Evolutionary conservation across 2,113 vertebrate genomes (phyloP).

Genomic region (Phalacrocorax brasilianus): DNA sequence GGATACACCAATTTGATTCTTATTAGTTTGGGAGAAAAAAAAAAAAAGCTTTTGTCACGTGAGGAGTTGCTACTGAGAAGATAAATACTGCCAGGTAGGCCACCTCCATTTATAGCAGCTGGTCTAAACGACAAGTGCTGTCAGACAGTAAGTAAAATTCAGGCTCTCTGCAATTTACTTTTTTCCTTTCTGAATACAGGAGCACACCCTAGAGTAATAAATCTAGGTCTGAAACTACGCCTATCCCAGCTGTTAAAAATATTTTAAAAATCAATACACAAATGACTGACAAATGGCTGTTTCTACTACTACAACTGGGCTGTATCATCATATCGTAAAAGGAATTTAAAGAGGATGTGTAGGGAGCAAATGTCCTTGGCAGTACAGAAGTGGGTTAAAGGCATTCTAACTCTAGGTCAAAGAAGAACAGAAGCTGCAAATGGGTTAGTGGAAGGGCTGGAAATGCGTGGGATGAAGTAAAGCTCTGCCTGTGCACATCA

Average conservation of each 20-base stretch:
- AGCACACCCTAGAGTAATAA: neutral
- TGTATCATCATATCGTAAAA: neutral
- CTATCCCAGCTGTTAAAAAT: neutral
- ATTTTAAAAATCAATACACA: neutral
- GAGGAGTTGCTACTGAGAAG: neutral
- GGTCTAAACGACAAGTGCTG: neutral
- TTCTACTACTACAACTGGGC: neutral
- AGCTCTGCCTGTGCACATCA: rapidly evolving
- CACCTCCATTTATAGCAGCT: neutral
- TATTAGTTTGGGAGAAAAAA: rapidly evolving
- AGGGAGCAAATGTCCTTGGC: neutral
- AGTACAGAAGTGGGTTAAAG: neutral
- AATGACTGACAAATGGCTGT: neutral
- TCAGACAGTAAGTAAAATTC: neutral
- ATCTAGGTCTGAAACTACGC: neutral
- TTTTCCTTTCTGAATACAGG: neutral
- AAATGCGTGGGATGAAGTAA: rapidly evolving
- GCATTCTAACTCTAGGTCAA: neutral
- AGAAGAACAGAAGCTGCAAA: neutral
- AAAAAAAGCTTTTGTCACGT: neutral
- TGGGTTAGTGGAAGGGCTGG: neutral
- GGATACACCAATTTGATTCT: neutral
- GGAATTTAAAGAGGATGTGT: neutral
- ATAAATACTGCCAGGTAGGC: neutral
- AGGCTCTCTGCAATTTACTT: neutral